Percentiles rank a stretch among this genome's conserved stretches.
Conservation (phyloP, 2,888 invertebrate species). For the Sarcophaga subvicina region DNA sequence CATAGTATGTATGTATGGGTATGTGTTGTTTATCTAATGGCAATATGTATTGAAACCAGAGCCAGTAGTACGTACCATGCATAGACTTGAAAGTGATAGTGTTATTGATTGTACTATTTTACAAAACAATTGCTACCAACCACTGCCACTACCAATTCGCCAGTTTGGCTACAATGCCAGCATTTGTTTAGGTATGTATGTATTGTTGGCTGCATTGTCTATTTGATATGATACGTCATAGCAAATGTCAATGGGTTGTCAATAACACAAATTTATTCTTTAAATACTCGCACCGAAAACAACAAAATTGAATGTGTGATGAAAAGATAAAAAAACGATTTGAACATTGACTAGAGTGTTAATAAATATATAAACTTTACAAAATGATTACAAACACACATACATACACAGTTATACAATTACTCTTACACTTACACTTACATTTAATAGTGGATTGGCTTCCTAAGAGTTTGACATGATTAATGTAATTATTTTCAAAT, state of each 20-base stretch:
- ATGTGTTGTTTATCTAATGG: conserved; percentile 14
- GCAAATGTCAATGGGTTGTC: conserved; percentile 67
- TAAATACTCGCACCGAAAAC: conserved; percentile 39
- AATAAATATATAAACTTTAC: conserved; percentile 59
- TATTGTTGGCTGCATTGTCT: not conserved
- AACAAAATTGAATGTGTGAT: conserved; percentile 24
- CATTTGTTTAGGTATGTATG: not conserved
- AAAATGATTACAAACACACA: conserved; percentile 7
- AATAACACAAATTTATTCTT: conserved; percentile 59
- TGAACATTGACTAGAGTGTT: conserved; percentile 44
- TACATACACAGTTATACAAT: not conserved
- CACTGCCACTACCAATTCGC: not conserved
- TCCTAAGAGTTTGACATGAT: conserved; percentile 40
- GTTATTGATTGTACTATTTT: not conserved
- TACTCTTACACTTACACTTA: not conserved
- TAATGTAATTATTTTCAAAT: conserved; percentile 57
- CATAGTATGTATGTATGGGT: not conserved
- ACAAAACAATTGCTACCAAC: not conserved
- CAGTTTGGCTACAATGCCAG: not conserved
- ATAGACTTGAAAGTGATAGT: not conserved
- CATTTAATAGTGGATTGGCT: conserved; percentile 4
- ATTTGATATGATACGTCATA: conserved; percentile 53
- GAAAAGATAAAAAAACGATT: conserved; percentile 52
- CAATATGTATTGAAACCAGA: conserved; percentile 6
- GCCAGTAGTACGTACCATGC: not conserved